phyloP scores from a whole-genome alignment of 2,888 invertebrate genomes.

The Megaustenia siamemsis region DNA sequence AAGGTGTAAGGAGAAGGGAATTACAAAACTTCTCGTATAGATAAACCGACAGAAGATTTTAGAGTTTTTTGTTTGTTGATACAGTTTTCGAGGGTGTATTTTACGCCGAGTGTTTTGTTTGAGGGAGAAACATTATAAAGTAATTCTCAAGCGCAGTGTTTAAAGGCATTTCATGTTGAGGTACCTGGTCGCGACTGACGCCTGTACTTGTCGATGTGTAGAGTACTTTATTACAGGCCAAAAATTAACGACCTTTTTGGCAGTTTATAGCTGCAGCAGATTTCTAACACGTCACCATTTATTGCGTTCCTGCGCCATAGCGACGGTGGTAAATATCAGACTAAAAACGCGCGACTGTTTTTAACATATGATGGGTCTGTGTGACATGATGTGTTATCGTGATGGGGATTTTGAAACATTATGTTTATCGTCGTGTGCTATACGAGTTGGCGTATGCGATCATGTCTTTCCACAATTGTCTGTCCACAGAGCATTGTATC shows the following conservation, averaged over 20 bases:
- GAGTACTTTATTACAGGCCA: neutral
- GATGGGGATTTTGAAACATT: too few relatives aligned
- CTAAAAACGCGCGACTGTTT: too few relatives aligned
- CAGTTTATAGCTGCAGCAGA: neutral
- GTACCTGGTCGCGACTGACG: constrained; percentile 25
- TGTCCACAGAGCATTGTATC: too few relatives aligned
- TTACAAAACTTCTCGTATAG: neutral
- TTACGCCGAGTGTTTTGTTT: neutral
- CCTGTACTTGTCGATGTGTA: neutral
- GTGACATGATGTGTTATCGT: too few relatives aligned
- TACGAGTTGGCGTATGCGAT: too few relatives aligned
- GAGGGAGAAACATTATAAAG: constrained; percentile 9
- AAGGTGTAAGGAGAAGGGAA: neutral
- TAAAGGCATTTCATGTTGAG: neutral
- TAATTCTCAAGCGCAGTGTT: neutral
- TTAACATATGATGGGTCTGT: too few relatives aligned
- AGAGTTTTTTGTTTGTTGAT: neutral
- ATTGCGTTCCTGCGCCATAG: neutral
- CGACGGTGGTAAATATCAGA: too few relatives aligned
- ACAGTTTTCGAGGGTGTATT: neutral
- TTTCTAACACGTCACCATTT: neutral
- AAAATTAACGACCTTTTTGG: neutral
- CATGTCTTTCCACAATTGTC: too few relatives aligned
- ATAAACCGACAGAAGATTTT: neutral
- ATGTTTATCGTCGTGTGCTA: too few relatives aligned